Evolutionary conservation across 2,113 vertebrate species (phyloP).

Genomic region (Anoura caudifer): DNA sequence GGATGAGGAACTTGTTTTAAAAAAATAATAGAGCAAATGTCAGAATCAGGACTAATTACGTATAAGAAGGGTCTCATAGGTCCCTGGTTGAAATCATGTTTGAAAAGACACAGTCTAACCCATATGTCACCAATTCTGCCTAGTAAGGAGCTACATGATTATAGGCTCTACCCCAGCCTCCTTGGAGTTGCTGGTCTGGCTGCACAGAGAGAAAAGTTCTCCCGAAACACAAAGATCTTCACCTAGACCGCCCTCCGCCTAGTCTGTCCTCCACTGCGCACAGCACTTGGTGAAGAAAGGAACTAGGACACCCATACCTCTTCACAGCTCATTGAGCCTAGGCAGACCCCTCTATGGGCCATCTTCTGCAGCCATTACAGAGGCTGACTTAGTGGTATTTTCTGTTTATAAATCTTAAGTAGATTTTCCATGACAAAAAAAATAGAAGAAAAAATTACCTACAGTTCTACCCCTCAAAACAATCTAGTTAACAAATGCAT

Average conservation of each 20-base stretch:
- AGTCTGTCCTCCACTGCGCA: neutral
- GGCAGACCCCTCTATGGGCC: neutral
- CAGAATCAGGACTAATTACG: neutral
- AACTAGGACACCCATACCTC: neutral
- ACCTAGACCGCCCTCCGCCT: neutral
- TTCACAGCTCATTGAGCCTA: neutral
- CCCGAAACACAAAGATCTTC: neutral
- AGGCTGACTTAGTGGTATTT: neutral
- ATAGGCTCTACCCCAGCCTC: neutral
- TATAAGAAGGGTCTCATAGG: neutral
- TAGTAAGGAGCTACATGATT: neutral
- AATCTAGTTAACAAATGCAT: neutral
- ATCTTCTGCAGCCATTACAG: neutral
- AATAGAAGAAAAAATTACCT: neutral
- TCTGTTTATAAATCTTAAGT: neutral
- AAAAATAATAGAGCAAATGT: neutral
- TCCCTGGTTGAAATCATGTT: neutral
- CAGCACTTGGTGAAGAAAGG: neutral
- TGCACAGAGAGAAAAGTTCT: neutral
- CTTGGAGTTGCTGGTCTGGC: neutral
- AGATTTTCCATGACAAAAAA: neutral
- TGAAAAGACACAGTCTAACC: neutral
- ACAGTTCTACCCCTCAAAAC: constrained; percentile 14
- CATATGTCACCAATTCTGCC: neutral
- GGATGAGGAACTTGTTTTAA: neutral